phyloP scores from a whole-genome alignment of 2,888 invertebrate species.

The Synanthedon formicaeformis region DNA sequence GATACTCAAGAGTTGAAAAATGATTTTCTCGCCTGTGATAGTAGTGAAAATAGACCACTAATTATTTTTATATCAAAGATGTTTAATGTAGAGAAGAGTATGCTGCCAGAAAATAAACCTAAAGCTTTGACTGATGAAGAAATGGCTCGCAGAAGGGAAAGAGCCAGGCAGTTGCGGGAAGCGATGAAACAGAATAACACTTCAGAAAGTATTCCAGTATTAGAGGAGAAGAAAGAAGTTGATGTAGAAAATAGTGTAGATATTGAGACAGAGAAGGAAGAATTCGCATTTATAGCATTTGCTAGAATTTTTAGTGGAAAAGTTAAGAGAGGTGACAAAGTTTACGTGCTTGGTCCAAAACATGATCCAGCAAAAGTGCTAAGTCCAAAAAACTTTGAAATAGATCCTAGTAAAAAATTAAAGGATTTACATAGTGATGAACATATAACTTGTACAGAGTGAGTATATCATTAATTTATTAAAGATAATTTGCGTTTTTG shows the following conservation, averaged over 20 bases:
- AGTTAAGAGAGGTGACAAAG: conserved; percentile 78
- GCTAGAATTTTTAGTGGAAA: conserved; percentile 93
- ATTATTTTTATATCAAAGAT: conserved; percentile 90
- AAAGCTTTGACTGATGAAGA: conserved; percentile 82
- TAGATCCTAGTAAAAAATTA: conserved; percentile 62
- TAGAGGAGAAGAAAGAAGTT: conserved; percentile 19
- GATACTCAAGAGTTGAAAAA: conserved; percentile 79
- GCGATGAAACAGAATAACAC: conserved; percentile 54
- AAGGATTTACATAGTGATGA: conserved; percentile 73
- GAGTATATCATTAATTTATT: conserved; percentile 20
- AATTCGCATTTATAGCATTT: conserved; percentile 85
- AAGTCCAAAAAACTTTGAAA: conserved; percentile 39
- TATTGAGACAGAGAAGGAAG: conserved; percentile 46
- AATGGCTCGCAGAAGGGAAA: conserved; percentile 75
- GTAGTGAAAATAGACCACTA: conserved; percentile 72
- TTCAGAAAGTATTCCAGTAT: conserved; percentile 16
- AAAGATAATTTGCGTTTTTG: no score
- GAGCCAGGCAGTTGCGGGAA: conserved; percentile 74
- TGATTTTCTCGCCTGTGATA: conserved; percentile 78
- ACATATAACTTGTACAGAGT: conserved; percentile 74
- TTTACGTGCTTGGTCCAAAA: conserved; percentile 89
- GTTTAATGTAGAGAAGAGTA: conserved; percentile 82
- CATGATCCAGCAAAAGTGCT: conserved; percentile 81
- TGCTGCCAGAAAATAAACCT: conserved; percentile 83
- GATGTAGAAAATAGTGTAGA: conserved; percentile 30